These are phyloP conservation scores for Odobenus rosmarus DNA, from an alignment of 2,113 vertebrate genomes.

Conservation along the genomic window DNA sequence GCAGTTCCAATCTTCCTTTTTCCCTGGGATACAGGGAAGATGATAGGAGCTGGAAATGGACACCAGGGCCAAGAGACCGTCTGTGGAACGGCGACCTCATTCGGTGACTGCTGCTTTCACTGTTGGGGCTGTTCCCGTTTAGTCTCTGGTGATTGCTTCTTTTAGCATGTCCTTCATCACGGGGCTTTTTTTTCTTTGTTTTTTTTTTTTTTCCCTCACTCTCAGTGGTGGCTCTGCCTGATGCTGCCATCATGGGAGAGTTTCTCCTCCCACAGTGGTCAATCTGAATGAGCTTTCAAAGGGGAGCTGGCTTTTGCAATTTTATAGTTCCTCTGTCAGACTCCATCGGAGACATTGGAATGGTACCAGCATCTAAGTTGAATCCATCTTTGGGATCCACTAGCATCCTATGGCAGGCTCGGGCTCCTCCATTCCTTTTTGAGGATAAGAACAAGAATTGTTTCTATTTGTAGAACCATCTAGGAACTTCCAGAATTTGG, in stretches of 20 bases:
- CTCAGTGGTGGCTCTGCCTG: neutral
- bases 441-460: neutral
- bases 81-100: neutral
- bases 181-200: neutral
- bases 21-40: neutral
- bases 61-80: neutral
- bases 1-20: neutral
- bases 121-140: neutral
- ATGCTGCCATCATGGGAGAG: neutral
- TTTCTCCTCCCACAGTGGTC: neutral
- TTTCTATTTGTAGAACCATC: neutral
- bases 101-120: neutral
- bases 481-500: slow-evolving; percentile 43
- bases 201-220: neutral
- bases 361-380: too few species aligned
- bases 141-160: neutral
- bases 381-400: neutral
- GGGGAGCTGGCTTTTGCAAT: neutral
- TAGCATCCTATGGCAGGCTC: neutral
- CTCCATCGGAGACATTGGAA: neutral
- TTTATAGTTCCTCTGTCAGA: neutral
- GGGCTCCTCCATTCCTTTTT: neutral
- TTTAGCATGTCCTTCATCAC: neutral
- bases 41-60: neutral
- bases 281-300: neutral